Conservation (phyloP, 2,888 invertebrate species). For the Lithophane leautieri region DNA sequence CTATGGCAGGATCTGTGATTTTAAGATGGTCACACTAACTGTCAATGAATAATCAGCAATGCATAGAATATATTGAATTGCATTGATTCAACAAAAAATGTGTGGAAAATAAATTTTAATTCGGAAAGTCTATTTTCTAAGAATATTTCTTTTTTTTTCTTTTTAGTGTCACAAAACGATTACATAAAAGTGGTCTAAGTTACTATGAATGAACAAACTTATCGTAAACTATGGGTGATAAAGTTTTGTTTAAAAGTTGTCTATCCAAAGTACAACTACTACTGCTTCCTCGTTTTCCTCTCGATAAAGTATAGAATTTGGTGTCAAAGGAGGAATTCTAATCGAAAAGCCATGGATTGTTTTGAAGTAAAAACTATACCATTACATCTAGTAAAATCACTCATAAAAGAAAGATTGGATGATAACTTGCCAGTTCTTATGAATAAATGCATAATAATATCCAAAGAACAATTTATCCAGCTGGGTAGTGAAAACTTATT, state of each 20-base stretch:
- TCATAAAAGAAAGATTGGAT: conserved; percentile 76
- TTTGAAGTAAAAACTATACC: conserved; percentile 79
- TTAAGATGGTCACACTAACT: too few relatives aligned
- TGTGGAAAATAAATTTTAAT: conserved; percentile 29
- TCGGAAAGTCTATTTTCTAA: neutral
- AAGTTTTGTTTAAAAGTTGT: conserved; percentile 86
- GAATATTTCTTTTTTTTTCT: conserved; percentile 41
- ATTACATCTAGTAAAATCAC: conserved; percentile 69
- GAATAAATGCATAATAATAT: conserved; percentile 84
- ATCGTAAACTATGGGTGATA: conserved; percentile 84
- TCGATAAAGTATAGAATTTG: conserved; percentile 85
- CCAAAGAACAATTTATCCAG: conserved; percentile 83
- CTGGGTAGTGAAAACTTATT: conserved; percentile 86
- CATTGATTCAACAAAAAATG: conserved; percentile 27
- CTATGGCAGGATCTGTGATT: too few relatives aligned
- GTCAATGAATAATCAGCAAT: neutral
- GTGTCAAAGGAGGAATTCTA: conserved; percentile 67
- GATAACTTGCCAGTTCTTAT: conserved; percentile 76
- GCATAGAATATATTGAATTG: too few relatives aligned
- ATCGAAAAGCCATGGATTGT: conserved; percentile 73
- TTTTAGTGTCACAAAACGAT: conserved; percentile 28
- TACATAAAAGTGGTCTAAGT: conserved; percentile 30
- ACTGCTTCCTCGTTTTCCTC: conserved; percentile 84
- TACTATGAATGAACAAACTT: conserved; percentile 83
- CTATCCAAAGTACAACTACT: conserved; percentile 87